Conservation (phyloP, 2,888 invertebrate genomes). For the Idaea aversata region DNA sequence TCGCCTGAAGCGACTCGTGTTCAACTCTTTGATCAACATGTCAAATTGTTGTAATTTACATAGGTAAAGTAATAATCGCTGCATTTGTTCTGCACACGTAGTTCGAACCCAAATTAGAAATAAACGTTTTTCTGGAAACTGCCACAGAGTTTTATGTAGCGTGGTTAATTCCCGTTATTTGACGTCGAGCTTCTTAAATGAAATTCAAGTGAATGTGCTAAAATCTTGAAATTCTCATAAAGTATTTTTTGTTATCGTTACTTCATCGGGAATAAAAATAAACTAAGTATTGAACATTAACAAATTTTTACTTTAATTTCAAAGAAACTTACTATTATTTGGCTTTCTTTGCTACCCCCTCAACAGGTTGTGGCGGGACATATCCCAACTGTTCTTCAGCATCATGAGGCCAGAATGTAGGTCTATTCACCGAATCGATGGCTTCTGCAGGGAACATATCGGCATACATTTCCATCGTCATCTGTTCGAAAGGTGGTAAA, state of each 20-base stretch:
- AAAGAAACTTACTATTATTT: constrained; percentile 11
- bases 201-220: not conserved
- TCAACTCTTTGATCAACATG: constrained; percentile 28
- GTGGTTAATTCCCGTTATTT: not conserved
- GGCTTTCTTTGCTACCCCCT: constrained; percentile 25
- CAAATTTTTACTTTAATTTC: not conserved
- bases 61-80: constrained; percentile 11
- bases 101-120: not conserved
- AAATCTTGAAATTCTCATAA: not conserved
- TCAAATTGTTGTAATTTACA: constrained; percentile 30
- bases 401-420: constrained; percentile 67
- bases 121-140: constrained; percentile 3
- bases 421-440: constrained; percentile 54
- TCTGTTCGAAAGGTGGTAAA: constrained; percentile 58
- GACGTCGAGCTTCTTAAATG: not conserved
- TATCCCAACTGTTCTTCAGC: constrained; percentile 61
- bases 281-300: not conserved
- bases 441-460: constrained; percentile 51
- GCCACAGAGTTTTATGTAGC: not conserved
- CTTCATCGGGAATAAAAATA: not conserved
- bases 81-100: constrained; percentile 2
- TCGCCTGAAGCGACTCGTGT: constrained; percentile 29
- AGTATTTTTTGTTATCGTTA: not conserved
- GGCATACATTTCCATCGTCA: constrained; percentile 61
- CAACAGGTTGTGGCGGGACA: constrained; percentile 27